A percentile compares a stretch with the other conserved stretches of the same genome.
phyloP scores from a whole-genome alignment of 2,888 invertebrate genomes.

The Vesta saturnalis region DNA sequence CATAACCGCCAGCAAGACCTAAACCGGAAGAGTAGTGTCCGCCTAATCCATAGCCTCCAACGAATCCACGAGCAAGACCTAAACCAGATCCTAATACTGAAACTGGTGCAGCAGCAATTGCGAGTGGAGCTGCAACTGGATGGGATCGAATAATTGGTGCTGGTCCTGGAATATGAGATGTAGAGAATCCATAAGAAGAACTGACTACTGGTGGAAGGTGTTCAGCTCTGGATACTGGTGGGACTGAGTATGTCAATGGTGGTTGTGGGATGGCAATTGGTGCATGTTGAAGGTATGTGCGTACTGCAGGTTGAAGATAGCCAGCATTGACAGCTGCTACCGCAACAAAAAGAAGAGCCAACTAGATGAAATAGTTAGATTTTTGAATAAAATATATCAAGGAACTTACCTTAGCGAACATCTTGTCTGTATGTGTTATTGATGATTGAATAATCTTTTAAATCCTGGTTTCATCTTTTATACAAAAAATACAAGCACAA shows the following conservation, averaged over 20 bases:
- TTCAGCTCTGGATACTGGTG: background rate
- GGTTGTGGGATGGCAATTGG: background rate
- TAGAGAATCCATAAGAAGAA: background rate
- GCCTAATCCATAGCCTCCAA: background rate
- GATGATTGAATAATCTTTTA: too few species aligned
- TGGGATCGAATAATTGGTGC: background rate
- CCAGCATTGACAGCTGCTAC: background rate
- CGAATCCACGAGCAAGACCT: background rate
- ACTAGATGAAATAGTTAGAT: background rate
- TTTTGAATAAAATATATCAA: background rate
- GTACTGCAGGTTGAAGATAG: background rate
- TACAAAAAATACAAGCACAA: too few species aligned
- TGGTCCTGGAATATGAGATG: background rate
- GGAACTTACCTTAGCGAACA: background rate
- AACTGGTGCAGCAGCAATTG: too few species aligned
- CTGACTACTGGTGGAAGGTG: background rate
- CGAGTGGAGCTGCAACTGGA: background rate
- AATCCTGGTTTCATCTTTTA: too few species aligned
- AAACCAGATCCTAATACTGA: background rate
- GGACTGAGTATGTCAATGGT: background rate
- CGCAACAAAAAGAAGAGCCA: background rate
- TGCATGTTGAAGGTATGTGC: background rate
- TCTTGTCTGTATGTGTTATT: too few species aligned
- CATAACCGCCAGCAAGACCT: too few species aligned
- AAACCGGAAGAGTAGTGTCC: background rate